Conservation (phyloP, 2,888 invertebrate genomes). For the Buathra laborator region DNA sequence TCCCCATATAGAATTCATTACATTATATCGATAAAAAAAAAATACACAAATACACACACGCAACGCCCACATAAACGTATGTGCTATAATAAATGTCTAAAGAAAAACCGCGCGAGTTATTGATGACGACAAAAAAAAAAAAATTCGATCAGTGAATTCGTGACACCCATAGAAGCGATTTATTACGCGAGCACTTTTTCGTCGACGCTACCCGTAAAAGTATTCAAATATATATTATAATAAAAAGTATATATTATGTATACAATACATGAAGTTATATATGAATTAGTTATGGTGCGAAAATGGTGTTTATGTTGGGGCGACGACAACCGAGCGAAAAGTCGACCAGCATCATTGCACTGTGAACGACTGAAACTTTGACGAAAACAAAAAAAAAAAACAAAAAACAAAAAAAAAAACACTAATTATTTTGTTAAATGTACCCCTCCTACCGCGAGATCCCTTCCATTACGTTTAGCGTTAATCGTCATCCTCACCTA, state of each 20-base stretch:
- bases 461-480: constrained; percentile 69
- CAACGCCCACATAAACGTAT: constrained; percentile 53
- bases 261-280: constrained; percentile 68
- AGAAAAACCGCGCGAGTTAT: constrained; percentile 54
- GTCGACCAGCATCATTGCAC: constrained; percentile 67
- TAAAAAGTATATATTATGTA: constrained; percentile 69
- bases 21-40: constrained; percentile 63
- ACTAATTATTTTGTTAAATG: constrained; percentile 72
- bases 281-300: constrained; percentile 69
- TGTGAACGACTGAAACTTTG: constrained; percentile 75
- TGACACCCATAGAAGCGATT: constrained; percentile 65
- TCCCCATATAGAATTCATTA: constrained; percentile 71
- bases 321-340: constrained; percentile 49
- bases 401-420: constrained; percentile 30
- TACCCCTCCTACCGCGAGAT: constrained; percentile 49
- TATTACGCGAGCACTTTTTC: constrained; percentile 69
- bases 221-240: constrained; percentile 69
- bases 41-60: constrained; percentile 15
- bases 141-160: constrained; percentile 63
- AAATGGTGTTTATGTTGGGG: constrained; percentile 55
- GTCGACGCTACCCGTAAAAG: constrained; percentile 73
- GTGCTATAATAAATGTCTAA: constrained; percentile 68
- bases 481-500: constrained; percentile 72
- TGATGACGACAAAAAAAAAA: constrained; percentile 60
- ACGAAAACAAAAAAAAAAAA: constrained; percentile 35